Evolutionary conservation across 2,113 vertebrate species (phyloP).

Genomic region (Mesitornis unicolor): DNA sequence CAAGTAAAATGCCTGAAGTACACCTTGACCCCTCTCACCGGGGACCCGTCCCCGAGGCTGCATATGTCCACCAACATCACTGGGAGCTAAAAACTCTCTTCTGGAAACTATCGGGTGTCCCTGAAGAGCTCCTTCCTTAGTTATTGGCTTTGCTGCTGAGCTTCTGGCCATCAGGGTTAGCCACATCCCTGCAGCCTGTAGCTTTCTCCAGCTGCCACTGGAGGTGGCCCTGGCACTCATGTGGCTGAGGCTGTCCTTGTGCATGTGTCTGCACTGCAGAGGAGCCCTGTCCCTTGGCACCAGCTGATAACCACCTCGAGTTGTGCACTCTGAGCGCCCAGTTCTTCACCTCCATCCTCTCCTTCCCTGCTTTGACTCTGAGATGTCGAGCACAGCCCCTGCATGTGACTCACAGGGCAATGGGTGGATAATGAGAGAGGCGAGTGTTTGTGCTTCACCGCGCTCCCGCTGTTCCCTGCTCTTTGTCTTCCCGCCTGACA

Average conservation of each 20-base stretch:
- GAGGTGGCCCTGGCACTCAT: neutral
- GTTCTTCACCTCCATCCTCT: neutral
- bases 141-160: neutral
- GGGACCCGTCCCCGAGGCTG: neutral
- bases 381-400: neutral
- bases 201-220: rapidly evolving
- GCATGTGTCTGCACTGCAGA: rapidly evolving
- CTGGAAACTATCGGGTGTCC: too few species aligned
- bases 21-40: rapidly evolving
- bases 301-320: rapidly evolving
- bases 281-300: neutral
- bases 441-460: neutral
- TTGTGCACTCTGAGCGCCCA: rapidly evolving
- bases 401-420: neutral
- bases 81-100: neutral
- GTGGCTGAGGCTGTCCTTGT: neutral
- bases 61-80: neutral
- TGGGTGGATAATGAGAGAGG: neutral
- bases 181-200: neutral
- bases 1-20: neutral
- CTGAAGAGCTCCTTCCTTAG: neutral
- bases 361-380: neutral
- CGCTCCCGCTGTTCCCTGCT: neutral
- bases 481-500: neutral
- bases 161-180: neutral